These are phyloP conservation scores for Harpalus rubripes DNA, from an alignment of 2,888 invertebrate genomes.

Conservation along the genomic window DNA sequence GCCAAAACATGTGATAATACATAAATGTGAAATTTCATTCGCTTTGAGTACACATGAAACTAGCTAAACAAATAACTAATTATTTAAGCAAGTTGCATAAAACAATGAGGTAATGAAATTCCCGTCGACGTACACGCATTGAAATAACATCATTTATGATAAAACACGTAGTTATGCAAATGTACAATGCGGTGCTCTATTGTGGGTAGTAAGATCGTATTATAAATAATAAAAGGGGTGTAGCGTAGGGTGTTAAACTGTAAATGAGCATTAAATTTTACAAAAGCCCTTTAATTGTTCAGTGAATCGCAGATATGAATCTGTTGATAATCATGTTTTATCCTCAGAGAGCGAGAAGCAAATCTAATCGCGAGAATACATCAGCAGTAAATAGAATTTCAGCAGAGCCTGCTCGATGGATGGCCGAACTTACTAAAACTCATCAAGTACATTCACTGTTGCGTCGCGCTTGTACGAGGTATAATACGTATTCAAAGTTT, in stretches of 20 bases:
- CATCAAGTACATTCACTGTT: neutral
- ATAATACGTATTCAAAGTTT: neutral
- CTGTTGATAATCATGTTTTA: slow-evolving; percentile 45
- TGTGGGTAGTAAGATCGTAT: slow-evolving; percentile 23
- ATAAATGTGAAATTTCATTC: neutral
- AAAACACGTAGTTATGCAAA: slow-evolving; percentile 35
- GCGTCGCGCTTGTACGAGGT: neutral
- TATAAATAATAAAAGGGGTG: slow-evolving; percentile 32
- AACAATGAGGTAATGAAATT: slow-evolving; percentile 2
- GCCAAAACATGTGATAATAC: neutral
- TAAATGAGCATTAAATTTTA: slow-evolving; percentile 54
- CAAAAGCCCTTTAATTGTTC: slow-evolving; percentile 57
- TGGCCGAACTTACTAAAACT: neutral
- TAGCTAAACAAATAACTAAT: slow-evolving; percentile 1
- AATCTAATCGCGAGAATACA: slow-evolving; percentile 32
- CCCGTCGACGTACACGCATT: neutral
- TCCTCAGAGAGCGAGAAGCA: slow-evolving; percentile 36
- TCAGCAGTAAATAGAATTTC: slow-evolving; percentile 39
- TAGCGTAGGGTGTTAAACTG: slow-evolving; percentile 36
- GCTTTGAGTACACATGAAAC: neutral
- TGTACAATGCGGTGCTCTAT: slow-evolving; percentile 5
- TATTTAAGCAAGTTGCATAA: slow-evolving; percentile 29
- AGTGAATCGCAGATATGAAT: slow-evolving; percentile 53
- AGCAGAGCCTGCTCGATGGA: neutral
- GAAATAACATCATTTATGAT: slow-evolving; percentile 39